A percentile compares a stretch with the other conserved stretches of the same genome.
phyloP scores from a whole-genome alignment of 2,797 vertebrate genomes.

The Parambassis ranga region DNA sequence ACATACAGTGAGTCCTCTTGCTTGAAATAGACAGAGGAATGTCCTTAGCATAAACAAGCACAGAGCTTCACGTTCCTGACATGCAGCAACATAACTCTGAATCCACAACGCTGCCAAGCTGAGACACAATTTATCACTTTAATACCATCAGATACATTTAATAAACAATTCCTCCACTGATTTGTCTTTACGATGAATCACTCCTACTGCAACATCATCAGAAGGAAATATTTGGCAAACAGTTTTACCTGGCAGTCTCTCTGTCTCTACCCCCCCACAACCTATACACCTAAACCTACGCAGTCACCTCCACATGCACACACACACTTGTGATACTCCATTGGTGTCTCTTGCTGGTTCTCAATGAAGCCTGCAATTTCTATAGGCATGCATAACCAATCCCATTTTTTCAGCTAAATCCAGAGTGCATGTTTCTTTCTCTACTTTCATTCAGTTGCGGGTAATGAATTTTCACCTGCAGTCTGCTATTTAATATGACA shows the following conservation, averaged over 20 bases:
- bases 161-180: constrained; percentile 64
- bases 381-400: constrained; percentile 12
- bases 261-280: constrained; percentile 1
- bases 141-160: constrained; percentile 64
- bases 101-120: constrained; percentile 36
- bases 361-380: neutral
- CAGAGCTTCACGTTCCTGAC: constrained; percentile 5
- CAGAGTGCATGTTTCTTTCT: neutral
- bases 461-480: constrained; percentile 8
- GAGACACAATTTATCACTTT: constrained; percentile 64
- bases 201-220: constrained; percentile 57
- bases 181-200: constrained; percentile 58
- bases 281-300: neutral
- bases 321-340: neutral
- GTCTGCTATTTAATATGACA: no score
- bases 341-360: neutral
- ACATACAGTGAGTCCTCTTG: neutral
- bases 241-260: constrained; percentile 37
- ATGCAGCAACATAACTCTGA: constrained; percentile 18
- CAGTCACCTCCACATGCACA: neutral
- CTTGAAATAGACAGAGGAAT: constrained; percentile 15
- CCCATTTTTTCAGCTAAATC: constrained; percentile 11
- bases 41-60: constrained; percentile 15
- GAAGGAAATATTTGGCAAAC: constrained; percentile 63
- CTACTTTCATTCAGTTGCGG: constrained; percentile 39